phyloP scores from a whole-genome alignment of 2,113 vertebrate genomes.

The Deroptyus accipitrinus region DNA sequence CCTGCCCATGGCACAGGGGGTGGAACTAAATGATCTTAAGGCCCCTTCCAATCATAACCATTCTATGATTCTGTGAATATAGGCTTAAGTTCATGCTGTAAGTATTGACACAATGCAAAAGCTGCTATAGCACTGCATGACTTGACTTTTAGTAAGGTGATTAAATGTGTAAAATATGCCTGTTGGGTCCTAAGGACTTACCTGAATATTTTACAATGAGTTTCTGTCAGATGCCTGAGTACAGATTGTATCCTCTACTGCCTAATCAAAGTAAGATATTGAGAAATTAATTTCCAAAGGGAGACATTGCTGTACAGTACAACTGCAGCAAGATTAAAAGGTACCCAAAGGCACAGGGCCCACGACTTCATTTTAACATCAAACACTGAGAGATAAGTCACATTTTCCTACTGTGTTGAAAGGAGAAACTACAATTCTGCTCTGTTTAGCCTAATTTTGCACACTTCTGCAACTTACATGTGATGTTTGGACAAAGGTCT shows the following conservation, averaged over 20 bases:
- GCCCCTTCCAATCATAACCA: neutral
- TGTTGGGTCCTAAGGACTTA: neutral
- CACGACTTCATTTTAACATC: neutral
- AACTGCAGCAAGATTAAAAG: neutral
- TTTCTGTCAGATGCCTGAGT: neutral
- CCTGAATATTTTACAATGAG: neutral
- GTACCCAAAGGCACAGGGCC: neutral
- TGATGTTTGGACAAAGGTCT: neutral
- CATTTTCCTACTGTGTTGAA: neutral
- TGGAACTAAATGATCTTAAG: neutral
- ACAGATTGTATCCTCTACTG: neutral
- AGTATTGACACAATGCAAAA: neutral
- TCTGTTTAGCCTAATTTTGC: neutral
- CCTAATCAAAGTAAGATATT: neutral
- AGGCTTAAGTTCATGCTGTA: neutral
- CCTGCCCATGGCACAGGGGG: neutral
- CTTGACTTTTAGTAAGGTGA: neutral
- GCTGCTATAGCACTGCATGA: neutral
- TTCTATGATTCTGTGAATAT: neutral
- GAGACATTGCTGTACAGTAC: neutral
- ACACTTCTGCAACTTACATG: fast-evolving
- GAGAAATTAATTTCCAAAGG: slow-evolving; percentile 25
- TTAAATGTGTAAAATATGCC: neutral
- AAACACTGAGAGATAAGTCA: slow-evolving; percentile 7
- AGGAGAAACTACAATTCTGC: neutral